Conservation (phyloP, 2,797 vertebrate species). For the Channallabes apus region DNA sequence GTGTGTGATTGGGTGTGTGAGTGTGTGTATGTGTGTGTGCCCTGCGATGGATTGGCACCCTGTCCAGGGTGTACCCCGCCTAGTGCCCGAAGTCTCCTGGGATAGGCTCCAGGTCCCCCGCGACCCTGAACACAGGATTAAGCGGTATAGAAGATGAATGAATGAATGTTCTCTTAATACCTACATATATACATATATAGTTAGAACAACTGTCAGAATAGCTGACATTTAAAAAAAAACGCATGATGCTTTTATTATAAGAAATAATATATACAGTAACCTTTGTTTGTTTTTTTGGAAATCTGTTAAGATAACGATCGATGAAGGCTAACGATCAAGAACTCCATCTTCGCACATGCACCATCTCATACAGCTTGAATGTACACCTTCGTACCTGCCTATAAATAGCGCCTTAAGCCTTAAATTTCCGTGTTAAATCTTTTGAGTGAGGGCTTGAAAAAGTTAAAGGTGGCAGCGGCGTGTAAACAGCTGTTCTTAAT, state of each 20-base stretch:
- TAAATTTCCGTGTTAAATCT: conserved; percentile 41
- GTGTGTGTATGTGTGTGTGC: too few relatives aligned
- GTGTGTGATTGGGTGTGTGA: too few relatives aligned
- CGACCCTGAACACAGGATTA: too few relatives aligned
- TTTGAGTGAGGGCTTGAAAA: conserved; percentile 42
- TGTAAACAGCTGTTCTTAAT: conserved; percentile 41
- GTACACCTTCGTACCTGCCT: conserved; percentile 15
- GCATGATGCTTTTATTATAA: not conserved
- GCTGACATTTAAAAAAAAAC: not conserved
- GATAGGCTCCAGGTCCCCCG: too few relatives aligned
- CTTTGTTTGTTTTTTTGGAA: not conserved
- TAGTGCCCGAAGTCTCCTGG: too few relatives aligned
- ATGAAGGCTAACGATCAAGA: not conserved
- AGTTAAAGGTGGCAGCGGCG: conserved; percentile 26
- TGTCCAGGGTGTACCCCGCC: too few relatives aligned
- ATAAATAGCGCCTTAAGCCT: conserved; percentile 41
- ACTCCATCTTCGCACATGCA: not conserved
- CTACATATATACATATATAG: too few relatives aligned
- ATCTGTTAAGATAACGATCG: not conserved
- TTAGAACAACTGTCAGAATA: too few relatives aligned
- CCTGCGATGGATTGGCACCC: too few relatives aligned
- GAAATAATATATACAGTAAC: not conserved
- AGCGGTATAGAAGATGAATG: too few relatives aligned
- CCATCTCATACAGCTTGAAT: not conserved
- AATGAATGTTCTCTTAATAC: too few relatives aligned